Percentiles rank a stretch among this genome's conserved stretches.
phyloP scores from a whole-genome alignment of 1,140 invertebrate genomes.

The Trinorchestia longiramus region DNA sequence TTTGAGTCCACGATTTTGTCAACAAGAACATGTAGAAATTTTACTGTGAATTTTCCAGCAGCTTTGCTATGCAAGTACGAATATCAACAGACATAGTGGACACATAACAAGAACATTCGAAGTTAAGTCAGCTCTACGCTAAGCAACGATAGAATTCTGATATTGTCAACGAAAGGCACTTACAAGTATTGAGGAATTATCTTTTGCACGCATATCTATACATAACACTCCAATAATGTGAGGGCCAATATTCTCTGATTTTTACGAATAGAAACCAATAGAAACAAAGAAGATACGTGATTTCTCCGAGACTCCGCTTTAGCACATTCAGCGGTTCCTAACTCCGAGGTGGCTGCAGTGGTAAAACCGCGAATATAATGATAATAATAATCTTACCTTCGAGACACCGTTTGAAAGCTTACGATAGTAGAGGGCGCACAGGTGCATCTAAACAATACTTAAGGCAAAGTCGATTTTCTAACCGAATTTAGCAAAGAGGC shows the following conservation, averaged over 20 bases:
- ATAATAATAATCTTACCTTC: too few species aligned
- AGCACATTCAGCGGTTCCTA: not conserved
- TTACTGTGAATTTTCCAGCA: not conserved
- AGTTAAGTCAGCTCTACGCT: not conserved
- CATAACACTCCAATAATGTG: constrained; percentile 2
- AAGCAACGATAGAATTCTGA: constrained; percentile 36
- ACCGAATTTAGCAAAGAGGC: constrained; percentile 29
- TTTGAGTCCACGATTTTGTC: not conserved
- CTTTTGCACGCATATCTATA: not conserved
- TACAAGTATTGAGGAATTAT: constrained; percentile 35
- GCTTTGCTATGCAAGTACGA: not conserved
- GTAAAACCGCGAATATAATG: too few species aligned
- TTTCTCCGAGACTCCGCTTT: not conserved
- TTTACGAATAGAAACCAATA: not conserved
- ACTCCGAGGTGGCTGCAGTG: too few species aligned
- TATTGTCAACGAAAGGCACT: constrained; percentile 45
- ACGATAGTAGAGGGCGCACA: not conserved
- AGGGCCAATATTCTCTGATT: not conserved
- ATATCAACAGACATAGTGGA: not conserved
- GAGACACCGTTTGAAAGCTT: not conserved
- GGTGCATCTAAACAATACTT: constrained; percentile 35
- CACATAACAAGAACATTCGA: constrained; percentile 8
- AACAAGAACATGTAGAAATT: not conserved
- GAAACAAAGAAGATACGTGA: not conserved
- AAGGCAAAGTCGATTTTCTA: not conserved